Percentiles rank a stretch among this genome's conserved stretches.
These are phyloP conservation scores for Heliconius hewitsoni DNA, from an alignment of 1,140 invertebrate genomes.

Conservation along the genomic window DNA sequence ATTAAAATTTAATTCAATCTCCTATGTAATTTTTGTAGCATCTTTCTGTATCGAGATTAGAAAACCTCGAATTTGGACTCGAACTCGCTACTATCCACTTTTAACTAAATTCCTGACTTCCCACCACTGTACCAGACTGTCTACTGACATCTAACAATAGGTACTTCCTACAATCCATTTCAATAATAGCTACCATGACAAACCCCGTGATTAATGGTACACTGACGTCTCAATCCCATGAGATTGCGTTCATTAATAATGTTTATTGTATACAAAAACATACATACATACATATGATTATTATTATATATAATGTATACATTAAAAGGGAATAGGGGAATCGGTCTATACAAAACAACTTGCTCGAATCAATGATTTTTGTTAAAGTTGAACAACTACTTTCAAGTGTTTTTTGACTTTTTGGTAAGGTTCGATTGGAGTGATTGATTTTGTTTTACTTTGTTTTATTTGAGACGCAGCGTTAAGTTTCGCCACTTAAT, in stretches of 20 bases:
- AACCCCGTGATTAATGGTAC: slow-evolving; percentile 40
- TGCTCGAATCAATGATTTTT: neutral
- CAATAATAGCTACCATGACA: slow-evolving; percentile 21
- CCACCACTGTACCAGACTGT: neutral
- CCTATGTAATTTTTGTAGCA: no score
- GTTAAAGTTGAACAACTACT: no score
- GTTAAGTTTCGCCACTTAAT: neutral
- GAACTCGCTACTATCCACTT: no score
- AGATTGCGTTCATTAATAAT: slow-evolving; percentile 46
- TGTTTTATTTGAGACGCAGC: neutral
- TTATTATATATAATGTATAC: neutral
- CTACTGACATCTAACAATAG: neutral
- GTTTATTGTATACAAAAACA: slow-evolving; percentile 14
- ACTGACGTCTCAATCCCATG: slow-evolving; percentile 46
- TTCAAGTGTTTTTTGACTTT: no score
- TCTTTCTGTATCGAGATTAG: no score
- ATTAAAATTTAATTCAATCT: no score
- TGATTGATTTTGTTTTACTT: neutral
- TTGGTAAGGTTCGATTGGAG: neutral
- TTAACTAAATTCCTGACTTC: no score
- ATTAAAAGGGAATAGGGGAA: neutral
- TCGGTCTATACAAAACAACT: neutral
- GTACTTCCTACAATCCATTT: slow-evolving; percentile 16
- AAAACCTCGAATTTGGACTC: no score
- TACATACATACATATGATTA: slow-evolving; percentile 4